phyloP scores from a whole-genome alignment of 64 coral and sea anemone genomes.

The Montipora capricornis region DNA sequence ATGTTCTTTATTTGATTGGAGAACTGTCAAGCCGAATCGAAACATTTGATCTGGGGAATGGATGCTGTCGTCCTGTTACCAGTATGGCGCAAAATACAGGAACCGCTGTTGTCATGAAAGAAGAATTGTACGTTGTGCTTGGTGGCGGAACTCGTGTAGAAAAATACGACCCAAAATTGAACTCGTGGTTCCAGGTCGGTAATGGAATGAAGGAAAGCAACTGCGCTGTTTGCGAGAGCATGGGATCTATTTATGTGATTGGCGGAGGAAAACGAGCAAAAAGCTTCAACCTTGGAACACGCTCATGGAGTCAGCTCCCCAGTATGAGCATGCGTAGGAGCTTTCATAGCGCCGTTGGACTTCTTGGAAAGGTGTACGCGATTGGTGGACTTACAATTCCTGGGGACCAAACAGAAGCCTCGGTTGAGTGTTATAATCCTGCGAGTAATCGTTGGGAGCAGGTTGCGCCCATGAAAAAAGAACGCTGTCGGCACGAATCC shows the following conservation, averaged over 20 bases:
- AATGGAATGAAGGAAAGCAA: constrained; percentile 81
- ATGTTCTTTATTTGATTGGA: constrained; percentile 83
- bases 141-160: constrained; percentile 80
- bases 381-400: constrained; percentile 78
- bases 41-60: constrained; percentile 69
- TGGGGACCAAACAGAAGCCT: constrained; percentile 71
- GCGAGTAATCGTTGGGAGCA: constrained; percentile 71
- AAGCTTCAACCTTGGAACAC: constrained; percentile 70
- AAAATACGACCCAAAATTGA: constrained; percentile 75
- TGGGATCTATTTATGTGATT: constrained; percentile 84
- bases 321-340: constrained; percentile 79
- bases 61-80: constrained; percentile 45
- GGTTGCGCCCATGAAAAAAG: constrained; percentile 71
- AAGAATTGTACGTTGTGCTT: constrained; percentile 75
- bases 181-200: constrained; percentile 74
- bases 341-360: constrained; percentile 63
- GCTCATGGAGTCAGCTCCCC: constrained; percentile 70
- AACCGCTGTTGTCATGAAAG: constrained; percentile 62
- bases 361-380: constrained; percentile 80
- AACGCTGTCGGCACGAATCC: constrained; percentile 73
- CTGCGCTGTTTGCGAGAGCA: constrained; percentile 72
- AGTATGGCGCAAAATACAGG: constrained; percentile 73
- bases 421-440: constrained; percentile 84
- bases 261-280: constrained; percentile 82
- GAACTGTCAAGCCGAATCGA: constrained; percentile 75